Conservation (phyloP, 1,140 invertebrate genomes). For the Drosophila azteca region DNA sequence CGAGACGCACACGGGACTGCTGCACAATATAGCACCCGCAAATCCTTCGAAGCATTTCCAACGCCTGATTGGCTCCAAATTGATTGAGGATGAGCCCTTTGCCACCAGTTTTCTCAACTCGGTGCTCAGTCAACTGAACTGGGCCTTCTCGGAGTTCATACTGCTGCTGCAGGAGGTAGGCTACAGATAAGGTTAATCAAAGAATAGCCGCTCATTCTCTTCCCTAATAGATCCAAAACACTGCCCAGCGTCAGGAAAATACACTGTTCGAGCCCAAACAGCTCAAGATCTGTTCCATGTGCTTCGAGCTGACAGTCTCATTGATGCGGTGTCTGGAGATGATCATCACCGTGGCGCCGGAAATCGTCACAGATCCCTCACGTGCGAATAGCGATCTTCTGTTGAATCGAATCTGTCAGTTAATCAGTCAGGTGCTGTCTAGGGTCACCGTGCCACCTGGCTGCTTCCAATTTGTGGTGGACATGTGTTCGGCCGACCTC, state of each 20-base stretch:
- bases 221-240: conserved; percentile 86
- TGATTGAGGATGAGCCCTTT: conserved; percentile 82
- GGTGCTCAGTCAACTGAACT: conserved; percentile 92
- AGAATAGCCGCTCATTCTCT: background rate
- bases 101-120: conserved; percentile 90
- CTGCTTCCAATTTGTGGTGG: conserved; percentile 89
- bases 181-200: background rate
- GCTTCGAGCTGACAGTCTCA: conserved; percentile 89
- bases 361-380: conserved; percentile 86
- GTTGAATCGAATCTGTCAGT: conserved; percentile 88
- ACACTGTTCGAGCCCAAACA: conserved; percentile 88
- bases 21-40: conserved; percentile 81
- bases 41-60: conserved; percentile 81
- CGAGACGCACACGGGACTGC: conserved; percentile 80
- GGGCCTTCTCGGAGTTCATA: conserved; percentile 95
- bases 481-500: conserved; percentile 88
- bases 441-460: conserved; percentile 88
- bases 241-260: conserved; percentile 85
- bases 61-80: conserved; percentile 82
- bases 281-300: conserved; percentile 93
- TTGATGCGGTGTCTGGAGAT: conserved; percentile 92
- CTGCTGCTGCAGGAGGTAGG: conserved; percentile 92
- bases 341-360: conserved; percentile 88
- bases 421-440: conserved; percentile 89
- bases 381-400: conserved; percentile 87